A percentile compares a stretch with the other conserved stretches of the same genome.
These are phyloP conservation scores for Chouioia cunea DNA, from an alignment of 2,888 invertebrate species.

Conservation along the genomic window DNA sequence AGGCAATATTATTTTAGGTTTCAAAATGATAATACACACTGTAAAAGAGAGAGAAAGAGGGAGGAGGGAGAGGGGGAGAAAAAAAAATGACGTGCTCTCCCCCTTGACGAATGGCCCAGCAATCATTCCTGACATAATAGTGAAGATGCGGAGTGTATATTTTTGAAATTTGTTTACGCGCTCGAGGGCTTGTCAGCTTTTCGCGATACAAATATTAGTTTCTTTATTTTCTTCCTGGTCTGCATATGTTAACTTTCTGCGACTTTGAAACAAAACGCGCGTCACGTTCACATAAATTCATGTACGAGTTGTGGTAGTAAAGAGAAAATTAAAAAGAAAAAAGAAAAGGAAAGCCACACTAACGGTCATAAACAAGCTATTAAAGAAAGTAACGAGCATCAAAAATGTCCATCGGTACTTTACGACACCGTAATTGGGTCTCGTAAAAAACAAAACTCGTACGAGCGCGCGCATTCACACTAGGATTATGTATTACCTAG, in stretches of 20 bases:
- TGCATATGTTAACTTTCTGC: no score
- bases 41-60: background rate
- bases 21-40: constrained; percentile 21
- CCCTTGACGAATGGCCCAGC: constrained; percentile 26
- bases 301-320: no score
- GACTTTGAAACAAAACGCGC: no score
- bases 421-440: constrained; percentile 33
- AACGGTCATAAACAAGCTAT: constrained; percentile 34
- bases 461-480: constrained; percentile 26
- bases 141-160: constrained; percentile 14
- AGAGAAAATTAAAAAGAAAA: no score
- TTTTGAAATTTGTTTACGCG: constrained; percentile 23
- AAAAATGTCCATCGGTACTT: constrained; percentile 37
- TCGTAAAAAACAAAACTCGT: constrained; percentile 32
- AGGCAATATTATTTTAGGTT: constrained; percentile 44
- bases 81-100: constrained; percentile 8
- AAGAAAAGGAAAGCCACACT: no score
- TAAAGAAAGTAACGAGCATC: constrained; percentile 33
- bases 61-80: background rate
- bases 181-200: constrained; percentile 5
- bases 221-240: no score
- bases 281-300: background rate
- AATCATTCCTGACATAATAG: constrained; percentile 41
- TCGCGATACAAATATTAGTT: constrained; percentile 20
- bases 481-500: constrained; percentile 8